Evolutionary conservation across 2,888 invertebrate species (phyloP).

Genomic region (Acanthococcus lagerstroemiae): DNA sequence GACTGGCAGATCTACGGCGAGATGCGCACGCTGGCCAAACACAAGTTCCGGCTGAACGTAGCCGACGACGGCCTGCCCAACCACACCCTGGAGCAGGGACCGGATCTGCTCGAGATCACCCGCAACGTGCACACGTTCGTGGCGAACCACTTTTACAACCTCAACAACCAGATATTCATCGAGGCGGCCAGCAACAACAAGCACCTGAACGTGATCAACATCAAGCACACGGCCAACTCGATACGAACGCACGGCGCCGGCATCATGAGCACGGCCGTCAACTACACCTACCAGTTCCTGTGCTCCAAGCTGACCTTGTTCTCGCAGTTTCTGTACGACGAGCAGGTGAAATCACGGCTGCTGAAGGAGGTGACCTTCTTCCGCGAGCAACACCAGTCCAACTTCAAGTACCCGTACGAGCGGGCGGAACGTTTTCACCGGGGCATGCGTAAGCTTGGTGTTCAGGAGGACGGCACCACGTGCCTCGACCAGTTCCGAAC

Average conservation of each 20-base stretch:
- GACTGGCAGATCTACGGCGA: slow-evolving; percentile 97
- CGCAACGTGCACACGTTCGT: slow-evolving; percentile 92
- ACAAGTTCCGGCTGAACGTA: slow-evolving; percentile 68
- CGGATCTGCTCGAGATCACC: slow-evolving; percentile 95
- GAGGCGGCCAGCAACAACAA: slow-evolving; percentile 85
- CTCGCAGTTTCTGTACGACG: slow-evolving; percentile 95
- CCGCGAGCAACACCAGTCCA: slow-evolving; percentile 58
- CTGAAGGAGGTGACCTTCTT: slow-evolving; percentile 79
- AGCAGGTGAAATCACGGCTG: slow-evolving; percentile 89
- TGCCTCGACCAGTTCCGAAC: slow-evolving; percentile 88
- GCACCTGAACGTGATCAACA: slow-evolving; percentile 88
- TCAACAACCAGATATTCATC: slow-evolving; percentile 92
- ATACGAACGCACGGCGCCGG: slow-evolving; percentile 94
- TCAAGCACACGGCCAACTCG: slow-evolving; percentile 91
- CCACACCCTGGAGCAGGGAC: slow-evolving; percentile 91
- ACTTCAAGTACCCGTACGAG: slow-evolving; percentile 72
- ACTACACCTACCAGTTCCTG: slow-evolving; percentile 87
- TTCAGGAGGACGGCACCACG: slow-evolving; percentile 44
- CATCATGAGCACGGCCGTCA: slow-evolving; percentile 88
- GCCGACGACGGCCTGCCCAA: slow-evolving; percentile 91
- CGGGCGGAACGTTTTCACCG: slow-evolving; percentile 88
- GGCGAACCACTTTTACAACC: slow-evolving; percentile 82
- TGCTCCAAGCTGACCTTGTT: slow-evolving; percentile 86
- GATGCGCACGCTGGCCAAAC: slow-evolving; percentile 84
- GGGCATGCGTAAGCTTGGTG: slow-evolving; percentile 65